Evolutionary conservation across 2,888 invertebrate species (phyloP).

Genomic region (Sepioteuthis lessoniana): DNA sequence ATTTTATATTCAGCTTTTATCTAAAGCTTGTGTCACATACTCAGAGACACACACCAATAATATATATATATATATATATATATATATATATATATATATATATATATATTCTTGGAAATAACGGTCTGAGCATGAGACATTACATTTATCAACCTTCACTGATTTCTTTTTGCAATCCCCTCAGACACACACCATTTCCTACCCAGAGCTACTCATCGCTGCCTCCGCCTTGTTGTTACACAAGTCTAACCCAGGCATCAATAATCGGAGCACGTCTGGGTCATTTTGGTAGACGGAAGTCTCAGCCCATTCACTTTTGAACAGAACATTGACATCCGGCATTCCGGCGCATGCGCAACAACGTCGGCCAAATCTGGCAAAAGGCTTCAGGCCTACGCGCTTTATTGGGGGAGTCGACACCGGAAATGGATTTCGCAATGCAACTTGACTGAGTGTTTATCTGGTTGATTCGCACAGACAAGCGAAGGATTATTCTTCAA

Average conservation of each 20-base stretch:
- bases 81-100: neutral
- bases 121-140: neutral
- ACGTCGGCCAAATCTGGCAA: neutral
- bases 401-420: neutral
- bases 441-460: conserved; percentile 5
- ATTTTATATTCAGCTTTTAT: too few relatives aligned
- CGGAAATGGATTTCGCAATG: conserved; percentile 9
- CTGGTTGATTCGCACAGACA: conserved; percentile 12
- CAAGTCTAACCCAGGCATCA: neutral
- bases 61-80: neutral
- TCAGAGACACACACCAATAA: neutral
- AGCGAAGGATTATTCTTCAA: neutral
- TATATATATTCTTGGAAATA: neutral
- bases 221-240: neutral
- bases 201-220: neutral
- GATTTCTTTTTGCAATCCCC: neutral
- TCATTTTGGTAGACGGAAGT: neutral
- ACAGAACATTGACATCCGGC: neutral
- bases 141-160: neutral
- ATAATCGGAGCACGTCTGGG: conserved; percentile 6
- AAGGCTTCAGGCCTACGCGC: neutral
- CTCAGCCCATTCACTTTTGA: neutral
- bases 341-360: conserved; percentile 33
- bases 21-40: neutral
- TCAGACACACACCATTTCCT: neutral